phyloP scores from a whole-genome alignment of 2,113 vertebrate species.

The Campylorhamphus procurvoides region DNA sequence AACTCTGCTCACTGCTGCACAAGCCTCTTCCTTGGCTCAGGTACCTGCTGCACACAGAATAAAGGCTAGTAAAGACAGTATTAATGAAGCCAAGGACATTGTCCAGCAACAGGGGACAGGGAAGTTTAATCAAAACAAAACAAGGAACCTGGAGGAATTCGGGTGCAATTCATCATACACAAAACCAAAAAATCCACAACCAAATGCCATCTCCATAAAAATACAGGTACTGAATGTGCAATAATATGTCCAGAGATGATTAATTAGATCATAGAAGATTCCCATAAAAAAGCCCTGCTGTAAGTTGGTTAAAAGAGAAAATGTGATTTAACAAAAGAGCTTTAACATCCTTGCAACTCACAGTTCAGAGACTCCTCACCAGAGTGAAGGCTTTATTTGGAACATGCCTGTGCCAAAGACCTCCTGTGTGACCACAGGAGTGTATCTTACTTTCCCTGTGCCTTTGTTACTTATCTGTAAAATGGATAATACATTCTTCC shows the following conservation, averaged over 20 bases:
- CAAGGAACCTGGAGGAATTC: not conserved
- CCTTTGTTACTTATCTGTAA: constrained; percentile 30
- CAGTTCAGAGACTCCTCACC: constrained; percentile 6
- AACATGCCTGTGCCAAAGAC: not conserved
- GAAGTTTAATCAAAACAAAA: not conserved
- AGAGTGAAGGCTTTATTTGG: constrained; percentile 35
- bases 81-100: not conserved
- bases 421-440: constrained; percentile 14
- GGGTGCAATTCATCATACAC: not conserved
- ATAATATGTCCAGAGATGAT: not conserved
- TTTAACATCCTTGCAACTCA: constrained; percentile 20
- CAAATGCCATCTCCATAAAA: not conserved
- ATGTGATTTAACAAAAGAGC: not conserved
- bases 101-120: not conserved
- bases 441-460: not conserved
- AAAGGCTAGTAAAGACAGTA: not conserved
- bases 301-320: constrained; percentile 24
- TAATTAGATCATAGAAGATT: not conserved
- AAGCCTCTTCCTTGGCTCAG: not conserved
- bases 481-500: constrained; percentile 5
- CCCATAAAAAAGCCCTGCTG: not conserved
- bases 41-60: not conserved
- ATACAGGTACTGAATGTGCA: not conserved
- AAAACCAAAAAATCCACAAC: not conserved
- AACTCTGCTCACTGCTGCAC: not conserved